Evolutionary conservation across 2,113 vertebrate genomes (phyloP), one percentile per base, ranked within the genome.

Genomic region (Podocnemis expansa): DNA sequence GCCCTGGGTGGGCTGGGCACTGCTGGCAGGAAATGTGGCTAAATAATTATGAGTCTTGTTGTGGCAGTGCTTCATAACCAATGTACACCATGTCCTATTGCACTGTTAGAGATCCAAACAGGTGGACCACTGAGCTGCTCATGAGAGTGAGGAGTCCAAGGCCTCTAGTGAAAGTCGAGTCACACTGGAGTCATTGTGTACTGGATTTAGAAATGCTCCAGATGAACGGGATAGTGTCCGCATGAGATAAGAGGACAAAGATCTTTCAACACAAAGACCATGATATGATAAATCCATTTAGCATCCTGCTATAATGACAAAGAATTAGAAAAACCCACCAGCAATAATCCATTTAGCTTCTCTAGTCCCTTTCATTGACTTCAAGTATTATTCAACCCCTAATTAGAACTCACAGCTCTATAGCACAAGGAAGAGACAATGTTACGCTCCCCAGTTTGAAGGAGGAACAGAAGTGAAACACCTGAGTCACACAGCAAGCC

Each of bases 1-100:
- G 82, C 38, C 52, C 90, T 82, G 91, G 76, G 82, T 29, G 85
- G 85, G 90, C 93, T 75, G 94, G 93, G 93, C 3, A 2, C 0
- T 89, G 96, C 94, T 96, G 94, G 90, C 89, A 89, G 96, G 94
- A 95, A 94, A 93, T 90, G 91, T 1, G 89, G 94, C 96, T 94
- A 94, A 96, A 85, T 85, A 84, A 94, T 95, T 94, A 54, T 0
- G 82, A 47, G 78, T 93, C 67, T 84, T 96, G 96, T 95, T 78
- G 94, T 87, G 96, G 95, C 91, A 31, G 86, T 87, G 91, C 95
- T 47, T 95, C 45, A 2, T 90, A 92, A 73, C 92, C 22, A 93
- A 87, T 49, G 24, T 91, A 83, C 88, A 54, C 95, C 94, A 95
- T 95, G 91, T 96, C 91, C 95, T 31, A 63, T 14, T 60, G 56